Conservation (phyloP, 2,888 invertebrate genomes). For the Limnephilus rhombicus region DNA sequence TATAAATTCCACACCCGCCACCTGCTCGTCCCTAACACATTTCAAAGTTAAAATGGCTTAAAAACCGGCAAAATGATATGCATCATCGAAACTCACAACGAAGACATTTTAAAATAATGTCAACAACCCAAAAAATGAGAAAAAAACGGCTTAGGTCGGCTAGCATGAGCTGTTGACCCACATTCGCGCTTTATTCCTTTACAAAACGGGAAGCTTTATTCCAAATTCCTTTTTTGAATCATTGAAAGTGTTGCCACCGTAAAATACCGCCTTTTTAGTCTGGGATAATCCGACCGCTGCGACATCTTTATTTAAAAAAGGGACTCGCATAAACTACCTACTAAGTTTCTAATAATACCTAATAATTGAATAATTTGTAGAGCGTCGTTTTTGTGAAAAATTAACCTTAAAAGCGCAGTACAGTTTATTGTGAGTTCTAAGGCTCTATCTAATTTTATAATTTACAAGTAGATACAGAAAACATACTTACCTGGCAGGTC, state of each 20-base stretch:
- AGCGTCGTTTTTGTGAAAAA: too few relatives aligned
- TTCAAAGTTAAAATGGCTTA: neutral
- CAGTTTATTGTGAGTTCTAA: too few relatives aligned
- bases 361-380: too few relatives aligned
- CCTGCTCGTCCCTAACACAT: neutral
- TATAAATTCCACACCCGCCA: neutral
- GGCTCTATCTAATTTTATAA: too few relatives aligned
- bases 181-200: slow-evolving; percentile 18
- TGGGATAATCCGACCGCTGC: slow-evolving; percentile 33
- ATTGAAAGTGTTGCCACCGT: slow-evolving; percentile 43
- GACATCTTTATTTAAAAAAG: slow-evolving; percentile 21
- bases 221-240: slow-evolving; percentile 7
- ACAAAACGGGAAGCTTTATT: slow-evolving; percentile 10
- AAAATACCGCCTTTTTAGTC: slow-evolving; percentile 27
- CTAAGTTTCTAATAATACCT: too few relatives aligned
- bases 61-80: neutral
- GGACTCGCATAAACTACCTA: neutral
- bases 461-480: too few relatives aligned
- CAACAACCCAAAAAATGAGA: neutral
- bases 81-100: neutral
- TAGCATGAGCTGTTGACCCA: slow-evolving; percentile 36
- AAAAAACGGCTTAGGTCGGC: slow-evolving; percentile 12
- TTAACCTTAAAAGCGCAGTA: too few relatives aligned
- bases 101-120: slow-evolving; percentile 2
- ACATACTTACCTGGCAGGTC: too few relatives aligned